Conservation (phyloP, 2,888 invertebrate species). For the Metalampra italica region DNA sequence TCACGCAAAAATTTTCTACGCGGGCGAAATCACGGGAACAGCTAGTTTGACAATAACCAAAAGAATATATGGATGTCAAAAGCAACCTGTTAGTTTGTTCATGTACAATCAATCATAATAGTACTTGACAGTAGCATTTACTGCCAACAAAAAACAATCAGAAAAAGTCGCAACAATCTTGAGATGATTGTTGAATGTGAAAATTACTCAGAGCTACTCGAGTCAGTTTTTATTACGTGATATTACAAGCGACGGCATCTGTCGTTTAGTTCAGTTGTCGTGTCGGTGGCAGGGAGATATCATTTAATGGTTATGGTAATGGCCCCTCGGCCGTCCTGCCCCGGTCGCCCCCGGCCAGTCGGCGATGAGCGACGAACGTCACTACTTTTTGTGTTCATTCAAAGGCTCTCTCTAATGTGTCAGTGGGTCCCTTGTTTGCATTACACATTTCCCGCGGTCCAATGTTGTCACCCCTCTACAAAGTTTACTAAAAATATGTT, state of each 20-base stretch:
- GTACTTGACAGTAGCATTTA: neutral
- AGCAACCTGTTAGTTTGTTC: too few relatives aligned
- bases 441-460: conserved; percentile 28
- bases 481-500: conserved; percentile 22
- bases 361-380: conserved; percentile 25
- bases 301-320: conserved; percentile 53
- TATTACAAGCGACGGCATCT: conserved; percentile 35
- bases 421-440: conserved; percentile 43
- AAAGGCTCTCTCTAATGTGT: conserved; percentile 60
- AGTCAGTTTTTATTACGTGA: conserved; percentile 31
- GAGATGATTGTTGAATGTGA: conserved; percentile 18
- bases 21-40: too few relatives aligned
- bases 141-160: neutral
- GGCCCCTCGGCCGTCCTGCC: conserved; percentile 25
- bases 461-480: conserved; percentile 27
- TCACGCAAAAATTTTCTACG: too few relatives aligned
- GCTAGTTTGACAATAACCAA: too few relatives aligned
- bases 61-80: too few relatives aligned
- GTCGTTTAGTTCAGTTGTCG: conserved; percentile 34
- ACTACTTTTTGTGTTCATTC: conserved; percentile 45
- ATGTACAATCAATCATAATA: too few relatives aligned
- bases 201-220: conserved; percentile 18
- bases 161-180: neutral
- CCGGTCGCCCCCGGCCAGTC: conserved; percentile 14
- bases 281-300: conserved; percentile 39